Conservation (phyloP, 2,797 vertebrate genomes). For the Sebastes steindachneri region DNA sequence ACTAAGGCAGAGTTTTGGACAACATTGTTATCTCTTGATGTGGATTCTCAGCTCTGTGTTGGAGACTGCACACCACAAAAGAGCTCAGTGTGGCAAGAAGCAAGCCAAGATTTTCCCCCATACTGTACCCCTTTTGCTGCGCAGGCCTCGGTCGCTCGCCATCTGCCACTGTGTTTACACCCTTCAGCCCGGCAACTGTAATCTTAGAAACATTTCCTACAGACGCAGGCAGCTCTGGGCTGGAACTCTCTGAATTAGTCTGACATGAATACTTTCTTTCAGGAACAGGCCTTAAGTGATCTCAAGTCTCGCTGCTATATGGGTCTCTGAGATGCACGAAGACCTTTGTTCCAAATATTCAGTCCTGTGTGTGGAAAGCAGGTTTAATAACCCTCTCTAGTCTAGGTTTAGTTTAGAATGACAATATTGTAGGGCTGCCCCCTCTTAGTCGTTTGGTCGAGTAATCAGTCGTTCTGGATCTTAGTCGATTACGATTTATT, state of each 20-base stretch:
- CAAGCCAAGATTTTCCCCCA: constrained; percentile 74
- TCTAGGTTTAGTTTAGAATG: background rate
- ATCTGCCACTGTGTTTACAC: constrained; percentile 88
- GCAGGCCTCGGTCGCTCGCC: constrained; percentile 80
- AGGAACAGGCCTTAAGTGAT: constrained; percentile 20
- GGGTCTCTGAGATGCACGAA: constrained; percentile 37
- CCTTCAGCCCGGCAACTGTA: constrained; percentile 82
- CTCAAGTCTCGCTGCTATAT: constrained; percentile 8
- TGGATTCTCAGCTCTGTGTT: constrained; percentile 47
- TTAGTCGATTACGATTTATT: too few species aligned
- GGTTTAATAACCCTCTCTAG: constrained; percentile 28
- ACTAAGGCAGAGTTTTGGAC: constrained; percentile 15
- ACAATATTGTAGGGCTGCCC: background rate
- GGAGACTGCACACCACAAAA: constrained; percentile 56
- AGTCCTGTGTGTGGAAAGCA: constrained; percentile 13
- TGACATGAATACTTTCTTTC: constrained; percentile 73
- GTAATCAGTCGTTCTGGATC: too few species aligned
- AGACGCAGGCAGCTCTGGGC: constrained; percentile 80
- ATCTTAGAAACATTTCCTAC: constrained; percentile 87
- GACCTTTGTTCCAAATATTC: constrained; percentile 44
- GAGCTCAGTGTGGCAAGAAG: constrained; percentile 50
- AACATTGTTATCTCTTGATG: constrained; percentile 30
- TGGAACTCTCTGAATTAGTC: constrained; percentile 20
- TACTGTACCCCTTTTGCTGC: constrained; percentile 81
- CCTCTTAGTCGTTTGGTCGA: too few species aligned